These are phyloP conservation scores for Diglossa cyanea DNA, from an alignment of 2,797 vertebrate species.

Conservation along the genomic window DNA sequence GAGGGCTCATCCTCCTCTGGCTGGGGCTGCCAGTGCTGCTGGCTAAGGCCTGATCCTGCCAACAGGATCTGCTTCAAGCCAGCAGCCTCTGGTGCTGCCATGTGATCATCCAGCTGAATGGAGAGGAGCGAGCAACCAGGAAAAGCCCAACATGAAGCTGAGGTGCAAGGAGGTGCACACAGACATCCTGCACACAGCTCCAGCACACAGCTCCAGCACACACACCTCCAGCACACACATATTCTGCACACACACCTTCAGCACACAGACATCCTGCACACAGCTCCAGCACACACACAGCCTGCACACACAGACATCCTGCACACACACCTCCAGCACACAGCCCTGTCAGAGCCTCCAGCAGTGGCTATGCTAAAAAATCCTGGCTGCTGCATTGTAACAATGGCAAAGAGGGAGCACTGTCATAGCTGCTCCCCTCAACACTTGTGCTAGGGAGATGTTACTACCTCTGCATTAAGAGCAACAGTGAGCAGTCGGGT, in stretches of 20 bases:
- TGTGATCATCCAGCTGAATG: background rate
- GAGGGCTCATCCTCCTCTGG: background rate
- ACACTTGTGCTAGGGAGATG: fast-evolving
- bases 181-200: background rate
- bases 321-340: no score
- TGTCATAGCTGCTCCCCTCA: fast-evolving
- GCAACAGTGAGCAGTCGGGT: background rate
- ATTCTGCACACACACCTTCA: no score
- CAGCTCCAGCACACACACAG: no score
- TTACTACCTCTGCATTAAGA: background rate
- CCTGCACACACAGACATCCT: background rate
- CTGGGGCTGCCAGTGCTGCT: background rate
- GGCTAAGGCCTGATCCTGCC: background rate
- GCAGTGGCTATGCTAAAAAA: background rate
- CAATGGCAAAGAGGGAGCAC: background rate
- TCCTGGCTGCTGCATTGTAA: fast-evolving
- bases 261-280: no score
- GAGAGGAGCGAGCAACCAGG: background rate
- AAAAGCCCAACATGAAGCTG: background rate
- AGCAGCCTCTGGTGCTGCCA: background rate
- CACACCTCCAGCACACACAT: background rate
- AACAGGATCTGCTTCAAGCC: background rate
- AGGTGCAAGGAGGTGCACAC: background rate
- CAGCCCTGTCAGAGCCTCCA: background rate
- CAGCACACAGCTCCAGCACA: background rate